Conservation (phyloP, 2,888 invertebrate species). For the Podabrus alpinus region DNA sequence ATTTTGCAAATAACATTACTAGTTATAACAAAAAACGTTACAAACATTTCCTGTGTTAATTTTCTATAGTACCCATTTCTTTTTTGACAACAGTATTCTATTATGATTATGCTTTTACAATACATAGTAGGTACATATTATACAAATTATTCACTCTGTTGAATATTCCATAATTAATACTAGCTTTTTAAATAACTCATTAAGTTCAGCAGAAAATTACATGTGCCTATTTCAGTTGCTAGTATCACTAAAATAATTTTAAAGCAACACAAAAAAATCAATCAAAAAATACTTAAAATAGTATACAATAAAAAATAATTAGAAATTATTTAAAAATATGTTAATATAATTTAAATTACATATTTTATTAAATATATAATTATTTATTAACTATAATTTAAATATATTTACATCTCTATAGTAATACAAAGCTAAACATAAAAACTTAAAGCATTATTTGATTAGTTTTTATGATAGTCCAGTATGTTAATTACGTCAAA, state of each 20-base stretch:
- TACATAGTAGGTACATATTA: background rate
- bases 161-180: background rate
- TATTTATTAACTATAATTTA: background rate
- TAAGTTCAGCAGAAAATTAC: background rate
- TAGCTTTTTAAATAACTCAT: background rate
- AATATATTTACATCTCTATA: background rate
- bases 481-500: background rate
- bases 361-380: background rate
- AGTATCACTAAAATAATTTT: background rate
- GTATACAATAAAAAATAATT: background rate
- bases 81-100: background rate
- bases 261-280: background rate
- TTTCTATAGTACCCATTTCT: background rate
- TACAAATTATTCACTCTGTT: background rate
- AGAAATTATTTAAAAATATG: background rate
- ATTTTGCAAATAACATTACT: background rate
- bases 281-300: background rate
- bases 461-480: background rate
- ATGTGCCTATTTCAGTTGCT: background rate
- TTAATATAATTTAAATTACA: background rate
- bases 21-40: background rate
- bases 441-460: background rate
- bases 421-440: background rate
- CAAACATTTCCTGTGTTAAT: background rate
- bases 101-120: background rate